Conservation (phyloP, 2,113 vertebrate genomes). For the Mus spicilegus region DNA sequence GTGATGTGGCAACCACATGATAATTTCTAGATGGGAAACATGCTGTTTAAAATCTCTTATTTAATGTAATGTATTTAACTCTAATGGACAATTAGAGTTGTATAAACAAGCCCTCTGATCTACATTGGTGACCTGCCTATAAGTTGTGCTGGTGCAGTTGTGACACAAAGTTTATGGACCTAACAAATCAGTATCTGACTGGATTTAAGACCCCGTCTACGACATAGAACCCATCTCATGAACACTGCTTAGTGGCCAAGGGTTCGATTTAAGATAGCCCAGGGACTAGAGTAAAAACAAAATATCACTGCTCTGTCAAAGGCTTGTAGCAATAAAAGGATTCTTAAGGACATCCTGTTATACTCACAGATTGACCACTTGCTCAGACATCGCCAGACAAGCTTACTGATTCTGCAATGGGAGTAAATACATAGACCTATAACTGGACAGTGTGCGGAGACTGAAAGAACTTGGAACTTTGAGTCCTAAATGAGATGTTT, state of each 20-base stretch:
- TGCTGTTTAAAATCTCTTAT: constrained; percentile 19
- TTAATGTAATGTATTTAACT: constrained; percentile 3
- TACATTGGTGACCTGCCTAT: background rate
- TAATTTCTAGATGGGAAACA: background rate
- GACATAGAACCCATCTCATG: background rate
- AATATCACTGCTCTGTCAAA: background rate
- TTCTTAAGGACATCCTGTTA: background rate
- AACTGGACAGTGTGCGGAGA: too few species aligned
- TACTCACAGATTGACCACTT: background rate
- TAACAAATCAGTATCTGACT: background rate
- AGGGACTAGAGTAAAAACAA: background rate
- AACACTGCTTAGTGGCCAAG: background rate
- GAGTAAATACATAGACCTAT: background rate
- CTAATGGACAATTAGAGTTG: background rate
- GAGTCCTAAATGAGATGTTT: background rate
- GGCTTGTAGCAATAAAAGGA: background rate
- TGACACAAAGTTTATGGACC: background rate
- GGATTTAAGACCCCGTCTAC: background rate
- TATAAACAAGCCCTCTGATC: background rate
- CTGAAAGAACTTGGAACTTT: background rate
- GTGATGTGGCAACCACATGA: background rate
- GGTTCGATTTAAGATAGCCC: background rate
- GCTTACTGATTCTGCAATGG: background rate
- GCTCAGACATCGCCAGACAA: background rate
- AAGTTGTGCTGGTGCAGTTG: background rate